Evolutionary conservation across 1,140 invertebrate species (phyloP).

Genomic region (Contarinia nasturtii): DNA sequence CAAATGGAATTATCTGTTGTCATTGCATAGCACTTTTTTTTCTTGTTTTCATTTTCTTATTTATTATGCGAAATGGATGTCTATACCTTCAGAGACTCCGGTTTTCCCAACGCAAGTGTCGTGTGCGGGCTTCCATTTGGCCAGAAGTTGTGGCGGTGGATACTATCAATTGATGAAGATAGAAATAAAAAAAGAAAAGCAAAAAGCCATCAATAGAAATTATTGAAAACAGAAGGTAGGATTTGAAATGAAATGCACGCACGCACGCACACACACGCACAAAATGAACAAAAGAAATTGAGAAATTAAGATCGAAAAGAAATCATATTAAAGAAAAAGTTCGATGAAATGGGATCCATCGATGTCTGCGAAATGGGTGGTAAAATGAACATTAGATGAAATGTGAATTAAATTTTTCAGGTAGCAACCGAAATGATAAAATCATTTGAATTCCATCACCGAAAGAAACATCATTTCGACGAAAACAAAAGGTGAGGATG

Average conservation of each 20-base stretch:
- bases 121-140: background rate
- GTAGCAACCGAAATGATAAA: no score
- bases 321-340: no score
- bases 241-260: background rate
- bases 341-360: no score
- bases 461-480: no score
- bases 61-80: background rate
- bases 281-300: background rate
- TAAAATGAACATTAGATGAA: no score
- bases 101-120: background rate
- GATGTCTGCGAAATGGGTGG: no score
- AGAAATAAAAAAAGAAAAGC: background rate
- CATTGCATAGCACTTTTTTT: background rate
- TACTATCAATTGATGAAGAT: background rate
- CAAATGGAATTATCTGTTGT: background rate
- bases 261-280: no score
- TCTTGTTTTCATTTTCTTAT: background rate
- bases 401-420: no score
- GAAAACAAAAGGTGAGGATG: no score
- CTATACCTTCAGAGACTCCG: slow-evolving; percentile 2
- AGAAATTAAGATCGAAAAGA: background rate
- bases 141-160: slow-evolving; percentile 2
- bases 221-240: background rate
- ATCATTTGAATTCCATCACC: no score
- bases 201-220: background rate